phyloP scores from a whole-genome alignment of 2,888 invertebrate genomes.

The Hypena proboscidalis region DNA sequence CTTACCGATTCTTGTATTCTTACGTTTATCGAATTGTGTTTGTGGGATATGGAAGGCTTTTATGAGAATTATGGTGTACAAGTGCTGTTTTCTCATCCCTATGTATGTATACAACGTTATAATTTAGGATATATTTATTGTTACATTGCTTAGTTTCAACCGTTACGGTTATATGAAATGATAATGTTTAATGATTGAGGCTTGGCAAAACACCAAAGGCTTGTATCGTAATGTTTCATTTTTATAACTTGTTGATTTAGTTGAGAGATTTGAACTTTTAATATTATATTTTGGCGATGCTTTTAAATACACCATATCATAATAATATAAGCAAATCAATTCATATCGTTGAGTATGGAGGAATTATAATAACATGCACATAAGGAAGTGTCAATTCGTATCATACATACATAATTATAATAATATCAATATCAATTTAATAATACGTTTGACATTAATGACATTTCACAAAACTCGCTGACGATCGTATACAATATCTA shows the following conservation, averaged over 20 bases:
- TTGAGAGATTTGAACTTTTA: slow-evolving; percentile 9
- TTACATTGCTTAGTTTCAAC: slow-evolving; percentile 21
- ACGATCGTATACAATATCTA: too few relatives aligned
- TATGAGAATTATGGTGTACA: slow-evolving; percentile 37
- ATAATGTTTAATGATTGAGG: slow-evolving; percentile 22
- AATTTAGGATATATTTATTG: slow-evolving; percentile 15
- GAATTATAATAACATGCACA: slow-evolving; percentile 15
- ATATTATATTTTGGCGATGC: neutral
- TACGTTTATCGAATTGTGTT: slow-evolving; percentile 51
- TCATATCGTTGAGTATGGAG: slow-evolving; percentile 16
- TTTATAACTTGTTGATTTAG: slow-evolving; percentile 14
- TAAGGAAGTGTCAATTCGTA: slow-evolving; percentile 20
- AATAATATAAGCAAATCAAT: neutral
- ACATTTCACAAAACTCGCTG: too few relatives aligned
- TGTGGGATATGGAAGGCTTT: slow-evolving; percentile 42
- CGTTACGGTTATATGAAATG: slow-evolving; percentile 13
- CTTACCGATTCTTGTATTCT: slow-evolving; percentile 51
- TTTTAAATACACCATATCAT: too few relatives aligned
- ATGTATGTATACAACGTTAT: slow-evolving; percentile 28
- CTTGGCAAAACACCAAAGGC: slow-evolving; percentile 39
- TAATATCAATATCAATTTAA: neutral
- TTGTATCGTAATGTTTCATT: slow-evolving; percentile 20
- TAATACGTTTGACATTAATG: too few relatives aligned
- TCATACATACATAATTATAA: neutral
- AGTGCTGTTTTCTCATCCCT: slow-evolving; percentile 31